Conservation (phyloP, 2,113 vertebrate genomes). For the Alethe castanea region DNA sequence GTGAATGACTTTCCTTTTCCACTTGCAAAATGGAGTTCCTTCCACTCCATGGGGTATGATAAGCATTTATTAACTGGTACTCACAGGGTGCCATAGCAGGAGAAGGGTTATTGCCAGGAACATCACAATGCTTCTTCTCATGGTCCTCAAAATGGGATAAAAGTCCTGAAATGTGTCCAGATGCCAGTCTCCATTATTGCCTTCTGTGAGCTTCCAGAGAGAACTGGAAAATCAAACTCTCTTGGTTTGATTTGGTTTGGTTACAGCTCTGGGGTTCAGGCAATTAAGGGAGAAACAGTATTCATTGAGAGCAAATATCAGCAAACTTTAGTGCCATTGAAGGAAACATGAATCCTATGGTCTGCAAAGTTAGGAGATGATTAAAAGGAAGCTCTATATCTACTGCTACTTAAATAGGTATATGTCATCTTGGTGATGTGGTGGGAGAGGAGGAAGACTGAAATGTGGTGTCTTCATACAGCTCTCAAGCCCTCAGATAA, state of each 20-base stretch:
- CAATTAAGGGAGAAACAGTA: not conserved
- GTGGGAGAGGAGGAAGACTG: not conserved
- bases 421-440: not conserved
- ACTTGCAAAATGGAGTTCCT: not conserved
- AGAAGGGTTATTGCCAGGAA: not conserved
- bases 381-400: not conserved
- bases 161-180: not conserved
- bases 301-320: not conserved
- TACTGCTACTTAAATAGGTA: not conserved
- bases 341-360: not conserved
- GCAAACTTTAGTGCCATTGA: not conserved
- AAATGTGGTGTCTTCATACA: accelerated
- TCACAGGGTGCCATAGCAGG: not conserved
- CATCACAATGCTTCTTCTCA: not conserved
- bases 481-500: not conserved
- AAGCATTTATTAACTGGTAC: not conserved
- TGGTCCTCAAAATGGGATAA: not conserved
- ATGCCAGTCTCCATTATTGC: not conserved
- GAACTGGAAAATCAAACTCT: not conserved
- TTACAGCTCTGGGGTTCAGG: not conserved
- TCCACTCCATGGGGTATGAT: not conserved
- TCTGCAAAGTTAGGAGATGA: not conserved
- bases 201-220: not conserved
- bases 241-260: too few species aligned
- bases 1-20: not conserved